A percentile compares a stretch with the other conserved stretches of the same genome.
Evolutionary conservation across 30 jellyfish, hydroid and myxozoan genomes (phyloP).

Genomic region (Aurelia sp.): DNA sequence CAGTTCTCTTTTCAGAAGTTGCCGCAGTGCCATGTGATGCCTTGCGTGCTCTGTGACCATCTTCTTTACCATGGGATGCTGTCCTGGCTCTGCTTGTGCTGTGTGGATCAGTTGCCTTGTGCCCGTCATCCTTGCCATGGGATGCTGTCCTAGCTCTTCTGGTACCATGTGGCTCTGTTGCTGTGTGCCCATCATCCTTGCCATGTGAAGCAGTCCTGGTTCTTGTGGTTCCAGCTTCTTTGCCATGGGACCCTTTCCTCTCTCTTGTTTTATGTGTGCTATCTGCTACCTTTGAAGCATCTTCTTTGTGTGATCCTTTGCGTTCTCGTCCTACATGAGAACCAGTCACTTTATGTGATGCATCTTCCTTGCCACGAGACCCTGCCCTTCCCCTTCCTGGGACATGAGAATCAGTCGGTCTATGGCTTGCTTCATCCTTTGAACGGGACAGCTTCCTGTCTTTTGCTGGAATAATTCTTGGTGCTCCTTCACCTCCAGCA

Average conservation of each 20-base stretch:
- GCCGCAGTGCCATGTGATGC: slow-evolving; percentile 38
- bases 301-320: background rate
- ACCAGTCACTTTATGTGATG: slow-evolving; percentile 6
- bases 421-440: too few relatives aligned
- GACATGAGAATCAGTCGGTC: background rate
- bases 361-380: background rate
- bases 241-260: background rate
- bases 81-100: slow-evolving; percentile 19
- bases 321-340: slow-evolving; percentile 1
- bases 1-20: slow-evolving; percentile 56
- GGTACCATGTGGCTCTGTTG: background rate
- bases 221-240: background rate
- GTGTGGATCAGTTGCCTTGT: background rate
- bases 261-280: background rate
- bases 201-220: slow-evolving; percentile 24
- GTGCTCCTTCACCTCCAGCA: background rate
- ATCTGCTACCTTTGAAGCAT: background rate
- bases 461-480: too few relatives aligned
- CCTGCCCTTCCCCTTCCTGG: slow-evolving; percentile 6
- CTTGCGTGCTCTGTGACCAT: slow-evolving; percentile 6
- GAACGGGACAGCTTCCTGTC: too few relatives aligned
- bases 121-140: slow-evolving; percentile 26
- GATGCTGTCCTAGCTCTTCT: slow-evolving; percentile 14
- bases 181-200: background rate
- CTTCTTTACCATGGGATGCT: slow-evolving; percentile 35